Conservation (phyloP, 2,888 invertebrate genomes). For the Tridacna gigas region DNA sequence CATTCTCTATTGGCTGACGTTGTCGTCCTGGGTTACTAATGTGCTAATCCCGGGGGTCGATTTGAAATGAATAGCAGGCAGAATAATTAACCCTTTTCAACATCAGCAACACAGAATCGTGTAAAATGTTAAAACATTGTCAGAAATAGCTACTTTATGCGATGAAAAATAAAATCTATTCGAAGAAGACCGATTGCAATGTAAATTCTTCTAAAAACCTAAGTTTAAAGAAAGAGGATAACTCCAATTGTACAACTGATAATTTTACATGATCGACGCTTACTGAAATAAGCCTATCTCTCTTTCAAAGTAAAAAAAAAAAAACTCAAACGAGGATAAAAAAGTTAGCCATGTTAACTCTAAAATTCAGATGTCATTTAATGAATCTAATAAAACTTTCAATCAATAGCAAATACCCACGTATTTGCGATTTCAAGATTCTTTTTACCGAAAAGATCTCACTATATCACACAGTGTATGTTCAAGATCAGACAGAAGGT, state of each 20-base stretch:
- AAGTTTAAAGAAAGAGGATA: neutral
- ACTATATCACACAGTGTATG: no score
- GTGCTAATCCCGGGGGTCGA: slow-evolving; percentile 15
- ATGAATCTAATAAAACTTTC: no score
- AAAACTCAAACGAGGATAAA: neutral
- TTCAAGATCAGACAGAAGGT: no score
- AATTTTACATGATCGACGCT: neutral
- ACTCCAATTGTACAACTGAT: no score
- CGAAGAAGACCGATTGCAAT: neutral
- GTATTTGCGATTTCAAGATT: no score
- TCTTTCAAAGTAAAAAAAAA: neutral
- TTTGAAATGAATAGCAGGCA: slow-evolving; percentile 17
- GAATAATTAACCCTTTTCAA: slow-evolving; percentile 10
- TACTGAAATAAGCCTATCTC: neutral
- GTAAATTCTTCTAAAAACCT: neutral
- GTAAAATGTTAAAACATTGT: neutral
- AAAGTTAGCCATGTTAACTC: neutral
- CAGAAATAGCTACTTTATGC: neutral
- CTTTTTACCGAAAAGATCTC: no score
- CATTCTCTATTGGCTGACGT: slow-evolving; percentile 23
- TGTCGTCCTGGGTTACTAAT: slow-evolving; percentile 30
- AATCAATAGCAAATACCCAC: no score
- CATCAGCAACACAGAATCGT: neutral
- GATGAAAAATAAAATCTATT: neutral
- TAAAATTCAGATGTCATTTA: no score